Evolutionary conservation across 1,140 invertebrate species (phyloP).

Genomic region (Harpegnathos saltator): DNA sequence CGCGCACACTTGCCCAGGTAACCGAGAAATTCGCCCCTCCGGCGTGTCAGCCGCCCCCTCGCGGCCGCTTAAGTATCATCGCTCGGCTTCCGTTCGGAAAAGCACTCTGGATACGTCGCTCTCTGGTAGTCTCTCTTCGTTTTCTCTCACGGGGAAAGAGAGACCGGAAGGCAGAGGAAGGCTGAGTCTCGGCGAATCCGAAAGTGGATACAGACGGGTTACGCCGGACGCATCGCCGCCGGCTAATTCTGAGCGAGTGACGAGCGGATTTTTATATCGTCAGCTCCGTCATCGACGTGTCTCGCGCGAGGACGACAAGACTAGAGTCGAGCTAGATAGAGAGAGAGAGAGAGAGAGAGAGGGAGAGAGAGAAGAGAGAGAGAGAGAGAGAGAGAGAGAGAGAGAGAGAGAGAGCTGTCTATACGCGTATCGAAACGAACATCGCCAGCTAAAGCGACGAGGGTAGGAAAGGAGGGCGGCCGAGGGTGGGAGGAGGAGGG

Average conservation of each 20-base stretch:
- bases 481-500: background rate
- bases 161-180: too few relatives aligned
- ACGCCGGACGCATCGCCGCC: too few relatives aligned
- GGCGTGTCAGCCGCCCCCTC: slow-evolving; percentile 59
- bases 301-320: too few relatives aligned
- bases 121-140: too few relatives aligned
- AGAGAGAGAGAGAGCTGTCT: background rate
- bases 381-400: background rate
- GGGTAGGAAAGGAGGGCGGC: slow-evolving; percentile 3
- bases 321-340: too few relatives aligned
- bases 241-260: too few relatives aligned
- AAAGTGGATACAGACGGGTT: too few relatives aligned
- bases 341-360: background rate
- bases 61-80: slow-evolving; percentile 57
- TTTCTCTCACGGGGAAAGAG: too few relatives aligned
- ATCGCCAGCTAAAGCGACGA: background rate
- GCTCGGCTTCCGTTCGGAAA: slow-evolving; percentile 17
- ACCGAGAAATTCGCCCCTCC: slow-evolving; percentile 70
- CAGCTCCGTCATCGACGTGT: too few relatives aligned
- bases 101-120: slow-evolving; percentile 34
- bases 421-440: background rate
- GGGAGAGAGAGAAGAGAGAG: too few relatives aligned
- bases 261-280: too few relatives aligned
- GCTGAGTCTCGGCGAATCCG: too few relatives aligned
- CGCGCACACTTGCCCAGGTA: slow-evolving; percentile 64